These are phyloP conservation scores for Perodicticus potto DNA, from an alignment of 2,797 vertebrate genomes.

Conservation along the genomic window DNA sequence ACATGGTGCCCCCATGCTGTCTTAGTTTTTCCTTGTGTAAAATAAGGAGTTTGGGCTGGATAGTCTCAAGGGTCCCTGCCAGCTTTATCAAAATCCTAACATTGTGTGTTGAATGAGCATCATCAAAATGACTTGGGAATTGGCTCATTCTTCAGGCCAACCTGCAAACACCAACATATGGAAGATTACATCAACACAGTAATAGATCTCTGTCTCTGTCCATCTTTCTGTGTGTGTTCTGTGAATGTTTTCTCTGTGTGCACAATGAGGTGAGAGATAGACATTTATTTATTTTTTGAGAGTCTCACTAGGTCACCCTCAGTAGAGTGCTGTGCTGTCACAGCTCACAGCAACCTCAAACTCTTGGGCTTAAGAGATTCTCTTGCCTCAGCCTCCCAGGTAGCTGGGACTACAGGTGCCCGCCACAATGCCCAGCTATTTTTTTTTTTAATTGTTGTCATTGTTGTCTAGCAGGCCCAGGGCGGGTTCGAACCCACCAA, in stretches of 20 bases:
- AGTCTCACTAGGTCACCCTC: too few species aligned
- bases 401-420: too few species aligned
- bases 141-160: slow-evolving; percentile 8
- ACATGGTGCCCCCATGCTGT: neutral
- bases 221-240: neutral
- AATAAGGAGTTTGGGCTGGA: neutral
- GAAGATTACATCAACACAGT: neutral
- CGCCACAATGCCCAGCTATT: too few species aligned
- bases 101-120: neutral
- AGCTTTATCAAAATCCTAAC: slow-evolving; percentile 18
- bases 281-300: neutral
- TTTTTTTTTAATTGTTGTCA: too few species aligned
- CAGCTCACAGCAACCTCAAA: too few species aligned
- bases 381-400: too few species aligned
- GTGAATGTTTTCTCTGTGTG: neutral
- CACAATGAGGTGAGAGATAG: neutral
- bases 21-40: neutral
- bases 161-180: neutral
- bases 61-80: neutral
- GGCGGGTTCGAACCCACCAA: too few species aligned
- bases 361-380: too few species aligned
- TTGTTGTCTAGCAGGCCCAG: too few species aligned
- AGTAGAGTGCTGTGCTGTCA: too few species aligned
- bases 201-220: neutral
- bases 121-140: neutral